phyloP scores from a whole-genome alignment of 2,797 vertebrate genomes.

The Gambelia wislizenii region DNA sequence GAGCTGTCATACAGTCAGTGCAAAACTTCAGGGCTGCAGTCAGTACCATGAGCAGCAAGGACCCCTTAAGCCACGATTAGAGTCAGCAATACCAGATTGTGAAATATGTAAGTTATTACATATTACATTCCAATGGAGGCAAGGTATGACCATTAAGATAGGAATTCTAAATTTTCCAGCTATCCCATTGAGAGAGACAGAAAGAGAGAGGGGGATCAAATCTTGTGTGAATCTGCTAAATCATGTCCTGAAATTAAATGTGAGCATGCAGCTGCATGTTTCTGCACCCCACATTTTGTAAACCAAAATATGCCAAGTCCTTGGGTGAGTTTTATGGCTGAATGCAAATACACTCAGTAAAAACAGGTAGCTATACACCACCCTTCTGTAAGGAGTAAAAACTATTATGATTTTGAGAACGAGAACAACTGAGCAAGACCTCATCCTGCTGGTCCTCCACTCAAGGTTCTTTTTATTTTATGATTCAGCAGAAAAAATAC shows the following conservation, averaged over 20 bases:
- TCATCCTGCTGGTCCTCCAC: neutral
- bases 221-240: neutral
- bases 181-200: neutral
- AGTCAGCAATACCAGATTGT: neutral
- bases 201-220: neutral
- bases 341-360: neutral
- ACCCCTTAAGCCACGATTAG: neutral
- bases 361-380: neutral
- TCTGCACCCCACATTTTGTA: too few relatives aligned
- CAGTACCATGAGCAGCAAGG: neutral
- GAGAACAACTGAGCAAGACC: neutral
- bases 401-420: neutral
- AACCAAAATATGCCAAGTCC: neutral
- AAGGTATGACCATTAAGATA: neutral
- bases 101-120: neutral
- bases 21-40: neutral
- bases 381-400: neutral
- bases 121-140: neutral
- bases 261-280: neutral
- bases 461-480: neutral
- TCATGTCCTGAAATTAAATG: neutral
- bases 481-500: neutral
- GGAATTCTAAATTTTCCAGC: neutral
- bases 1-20: too few relatives aligned
- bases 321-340: neutral